Conservation (phyloP, 2,888 invertebrate species). For the Ectemnius lituratus region DNA sequence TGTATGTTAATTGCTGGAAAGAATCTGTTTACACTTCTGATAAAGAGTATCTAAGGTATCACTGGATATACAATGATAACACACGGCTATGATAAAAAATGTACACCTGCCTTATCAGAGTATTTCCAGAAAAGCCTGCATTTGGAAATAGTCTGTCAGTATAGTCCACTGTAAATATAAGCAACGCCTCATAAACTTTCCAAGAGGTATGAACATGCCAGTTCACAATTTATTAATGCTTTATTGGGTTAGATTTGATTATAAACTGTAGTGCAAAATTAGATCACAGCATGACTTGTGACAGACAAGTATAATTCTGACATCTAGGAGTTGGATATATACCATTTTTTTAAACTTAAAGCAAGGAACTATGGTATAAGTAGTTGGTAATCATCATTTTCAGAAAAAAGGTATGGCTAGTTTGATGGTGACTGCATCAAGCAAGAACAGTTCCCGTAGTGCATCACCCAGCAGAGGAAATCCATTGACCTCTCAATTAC, state of each 20-base stretch:
- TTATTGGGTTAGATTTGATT: no score
- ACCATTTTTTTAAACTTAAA: no score
- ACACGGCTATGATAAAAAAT: constrained; percentile 6
- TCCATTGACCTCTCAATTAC: constrained; percentile 60
- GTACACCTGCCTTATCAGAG: constrained; percentile 8
- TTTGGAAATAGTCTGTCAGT: neutral
- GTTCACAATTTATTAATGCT: no score
- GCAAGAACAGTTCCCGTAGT: constrained; percentile 75
- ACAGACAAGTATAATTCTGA: no score
- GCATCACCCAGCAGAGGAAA: constrained; percentile 73
- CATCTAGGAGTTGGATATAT: no score
- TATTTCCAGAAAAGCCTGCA: constrained; percentile 5
- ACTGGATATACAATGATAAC: constrained; percentile 21
- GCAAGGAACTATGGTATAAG: constrained; percentile 6
- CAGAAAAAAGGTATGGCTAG: constrained; percentile 73
- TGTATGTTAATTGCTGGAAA: neutral
- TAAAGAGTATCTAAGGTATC: constrained; percentile 12
- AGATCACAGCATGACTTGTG: no score
- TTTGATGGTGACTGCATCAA: constrained; percentile 73
- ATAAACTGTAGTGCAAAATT: no score
- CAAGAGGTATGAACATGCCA: no score
- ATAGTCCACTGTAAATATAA: no score
- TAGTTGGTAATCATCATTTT: constrained; percentile 43
- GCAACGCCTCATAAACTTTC: no score
- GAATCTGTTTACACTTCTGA: constrained; percentile 13